These are phyloP conservation scores for Bombus waltoni DNA, from an alignment of 1,140 invertebrate genomes.

Conservation along the genomic window DNA sequence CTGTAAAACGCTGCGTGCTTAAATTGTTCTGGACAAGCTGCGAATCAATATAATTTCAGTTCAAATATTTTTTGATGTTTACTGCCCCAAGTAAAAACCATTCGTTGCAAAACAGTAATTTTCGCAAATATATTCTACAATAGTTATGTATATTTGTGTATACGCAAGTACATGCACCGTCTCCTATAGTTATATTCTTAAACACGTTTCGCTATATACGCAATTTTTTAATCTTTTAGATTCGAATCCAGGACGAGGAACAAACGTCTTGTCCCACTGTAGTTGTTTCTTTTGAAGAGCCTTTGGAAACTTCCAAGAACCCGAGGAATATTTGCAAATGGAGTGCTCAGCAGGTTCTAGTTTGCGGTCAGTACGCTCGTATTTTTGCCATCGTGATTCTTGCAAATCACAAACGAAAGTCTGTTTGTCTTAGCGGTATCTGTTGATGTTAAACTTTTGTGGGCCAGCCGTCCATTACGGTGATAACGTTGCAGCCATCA, in stretches of 20 bases:
- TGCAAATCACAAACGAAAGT: slow-evolving; percentile 11
- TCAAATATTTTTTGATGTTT: slow-evolving; percentile 1
- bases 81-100: not conserved
- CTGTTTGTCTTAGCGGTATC: not conserved
- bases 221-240: not conserved
- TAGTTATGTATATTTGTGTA: too few species aligned
- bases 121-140: too few species aligned
- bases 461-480: slow-evolving; percentile 16
- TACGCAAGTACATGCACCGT: too few species aligned
- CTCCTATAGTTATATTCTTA: not conserved
- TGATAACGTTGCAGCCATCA: slow-evolving; percentile 24
- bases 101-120: not conserved
- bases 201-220: not conserved
- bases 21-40: not conserved
- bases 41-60: not conserved
- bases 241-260: not conserved
- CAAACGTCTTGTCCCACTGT: not conserved
- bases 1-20: not conserved
- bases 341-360: not conserved
- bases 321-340: slow-evolving; percentile 10
- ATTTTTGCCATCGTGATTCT: slow-evolving; percentile 5
- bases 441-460: slow-evolving; percentile 18
- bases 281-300: not conserved
- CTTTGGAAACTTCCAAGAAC: not conserved
- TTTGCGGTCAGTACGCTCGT: slow-evolving; percentile 22